Evolutionary conservation across 1,140 invertebrate species (phyloP), one percentile per base, ranked within the genome.

Genomic region (Chlorops oryzae): DNA sequence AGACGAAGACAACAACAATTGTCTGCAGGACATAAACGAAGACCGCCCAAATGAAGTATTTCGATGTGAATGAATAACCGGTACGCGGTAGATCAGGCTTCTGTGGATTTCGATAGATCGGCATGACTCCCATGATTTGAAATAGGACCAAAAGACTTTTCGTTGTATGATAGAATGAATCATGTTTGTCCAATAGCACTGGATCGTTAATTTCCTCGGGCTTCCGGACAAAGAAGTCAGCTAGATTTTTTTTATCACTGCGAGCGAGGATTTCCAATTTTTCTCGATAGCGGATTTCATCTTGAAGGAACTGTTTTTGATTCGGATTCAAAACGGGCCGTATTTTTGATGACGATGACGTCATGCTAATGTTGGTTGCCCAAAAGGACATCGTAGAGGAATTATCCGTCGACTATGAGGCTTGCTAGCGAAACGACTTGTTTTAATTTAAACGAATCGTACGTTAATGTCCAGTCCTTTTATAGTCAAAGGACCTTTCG

Each of bases 101-200:
- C 51, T 72, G 74, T 15, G 77, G 73, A 28, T 78, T 77, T 49
- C 81, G 73, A 72, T 81, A 80, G 17, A 84, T 82, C 1, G 82
- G 82, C 81, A 84, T 83, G 0, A 83, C 75, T n/a, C 81, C 82
- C 81, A 83, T 83, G 21, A 83, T 80, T 64, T 84, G 82, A 54
- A 84, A 84, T 0, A 84, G 65, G 2, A 81, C 80, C 46, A 84
- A 58, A 34, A 84, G 64, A 58, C 80, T 82, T 59, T 82, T 83
- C 0, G 82, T 84, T 0, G 78, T 83, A 10, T 79, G 63, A 58
- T 83, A 83, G 58, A 83, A 84, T 25, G 77, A 80, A 54, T 83
- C 81, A 46, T 81, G 80, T 52, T 78, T 70, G 48, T 83, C 75
- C 48, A 79, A 55, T 25, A 75, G 59, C 3, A 66, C 54, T 0